Evolutionary conservation across 1,140 invertebrate species (phyloP), one percentile per base, ranked within the genome.

Genomic region (Radopholus similis): DNA sequence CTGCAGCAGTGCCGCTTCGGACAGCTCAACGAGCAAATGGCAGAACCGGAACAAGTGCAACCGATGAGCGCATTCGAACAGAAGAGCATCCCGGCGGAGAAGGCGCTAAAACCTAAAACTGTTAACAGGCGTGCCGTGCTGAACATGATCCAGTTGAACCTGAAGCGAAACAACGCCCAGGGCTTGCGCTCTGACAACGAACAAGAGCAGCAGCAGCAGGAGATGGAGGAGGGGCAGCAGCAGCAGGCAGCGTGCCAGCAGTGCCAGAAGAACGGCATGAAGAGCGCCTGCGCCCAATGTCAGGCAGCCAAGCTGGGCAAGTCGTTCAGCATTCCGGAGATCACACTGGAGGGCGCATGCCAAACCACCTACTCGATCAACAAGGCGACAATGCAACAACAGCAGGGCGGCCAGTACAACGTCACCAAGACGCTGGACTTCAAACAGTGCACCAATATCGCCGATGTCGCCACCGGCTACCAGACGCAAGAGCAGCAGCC

Each of bases 371-470:
- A 72, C 62, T 56, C 72, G 32, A 56, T 72, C 47, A 70, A n/a
- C 73, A 70, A 18, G 4, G 44, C 64, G 1, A 23, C 21, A 13
- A 11, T n/a, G 11, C 23, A 15, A 26, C 57, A 67, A 6, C 28
- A 53, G n/a, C 18, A 55, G 9, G 21, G 44, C 18, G 18, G 53
- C 21, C 28, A 23, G 18, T 71, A 77, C 65, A 75, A 77, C 18
- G 60, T 83, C 26, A 79, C 72, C 40, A 83, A 83, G 66, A 56
- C 72, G 0, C 54, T 75, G 23, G 71, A 83, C 68, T 81, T 78
- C 64, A 64, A 76, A 35, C 65, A 72, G 3, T 83, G 82, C 60
- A 35, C 60, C 15, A 54, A 73, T 2, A 49, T 70, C n/a, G 69
- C 80, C 0, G 63, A 64, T 8, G 64, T 78, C 11, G 23, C 68